phyloP scores from a whole-genome alignment of 1,140 invertebrate genomes.

The Archivesica marissinica region DNA sequence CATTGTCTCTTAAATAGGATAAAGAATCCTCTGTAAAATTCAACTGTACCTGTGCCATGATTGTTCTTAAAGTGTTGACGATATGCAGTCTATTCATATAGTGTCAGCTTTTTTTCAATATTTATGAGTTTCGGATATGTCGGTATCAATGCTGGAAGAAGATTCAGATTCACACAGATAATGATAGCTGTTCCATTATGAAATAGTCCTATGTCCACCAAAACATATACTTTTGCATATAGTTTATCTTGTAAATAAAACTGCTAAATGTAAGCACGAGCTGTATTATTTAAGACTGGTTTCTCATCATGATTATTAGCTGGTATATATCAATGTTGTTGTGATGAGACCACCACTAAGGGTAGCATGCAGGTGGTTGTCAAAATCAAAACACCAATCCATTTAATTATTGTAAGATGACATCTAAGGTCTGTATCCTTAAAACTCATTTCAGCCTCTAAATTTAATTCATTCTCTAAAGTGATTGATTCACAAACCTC shows the following conservation, averaged over 20 bases:
- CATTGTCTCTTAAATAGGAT: constrained; percentile 21
- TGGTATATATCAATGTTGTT: background rate
- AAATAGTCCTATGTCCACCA: background rate
- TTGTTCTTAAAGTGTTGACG: too few relatives aligned
- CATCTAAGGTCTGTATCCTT: background rate
- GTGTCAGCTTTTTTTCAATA: background rate
- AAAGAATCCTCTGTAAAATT: constrained; percentile 20
- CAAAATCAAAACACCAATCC: background rate
- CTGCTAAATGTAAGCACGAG: background rate
- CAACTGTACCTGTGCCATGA: constrained; percentile 41
- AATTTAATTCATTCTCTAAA: too few relatives aligned
- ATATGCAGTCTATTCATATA: too few relatives aligned
- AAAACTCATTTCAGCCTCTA: background rate
- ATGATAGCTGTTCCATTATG: background rate
- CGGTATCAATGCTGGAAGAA: background rate
- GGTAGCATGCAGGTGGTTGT: background rate
- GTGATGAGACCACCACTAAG: background rate
- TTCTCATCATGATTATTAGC: too few relatives aligned
- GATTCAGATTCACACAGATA: background rate
- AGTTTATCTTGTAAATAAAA: background rate
- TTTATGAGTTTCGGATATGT: background rate
- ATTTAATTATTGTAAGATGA: constrained; percentile 4
- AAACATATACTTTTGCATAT: background rate
- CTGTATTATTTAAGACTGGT: too few relatives aligned
- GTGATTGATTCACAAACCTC: too few relatives aligned